Base-by-base conservation (phyloP, 2,113 vertebrate species). In the Periophthalmodon schlosseri region DNA sequence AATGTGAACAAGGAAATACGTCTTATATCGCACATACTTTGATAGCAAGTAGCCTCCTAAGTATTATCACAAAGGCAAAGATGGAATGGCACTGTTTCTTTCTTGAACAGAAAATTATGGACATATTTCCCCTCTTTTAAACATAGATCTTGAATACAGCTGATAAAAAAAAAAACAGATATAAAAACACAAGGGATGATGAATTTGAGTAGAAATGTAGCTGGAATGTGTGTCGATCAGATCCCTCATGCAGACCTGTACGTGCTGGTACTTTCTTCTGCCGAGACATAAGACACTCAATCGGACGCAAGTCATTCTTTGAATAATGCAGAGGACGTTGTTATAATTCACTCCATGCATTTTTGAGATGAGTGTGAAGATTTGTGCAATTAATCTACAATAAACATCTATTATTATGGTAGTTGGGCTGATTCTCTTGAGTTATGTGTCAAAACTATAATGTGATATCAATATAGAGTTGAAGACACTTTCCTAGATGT, bases 201-300 rank as follows among this genome's bases (percentile, higher is more conserved):
- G 23, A 64, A 75, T 60, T 68, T 73, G 58, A 71, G 63, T 70
- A 80, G 57, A 68, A 68, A 67, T 63, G 60, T 63, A 16, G 79
- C 87, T 88, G 70, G 85, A 75, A 86, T 74, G 61, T 21, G 0
- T 84, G 39, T 69, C 67, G 39, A 64, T 78, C 82, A 52, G 24
- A 82, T 63, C 74, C 74, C 50, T n/a, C 2, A 16, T 34, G 44
- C 2, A 50, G 76, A 28, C 70, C 23, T 24, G 0, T 18, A 52
- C 44, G 33, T 47, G 36, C 65, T 11, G 21, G 23, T 24, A 24
- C 57, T 60, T 60, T 60, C 57, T 15, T 60, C 57, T 60, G 57
- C 23, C 8, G 23, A 60, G 57, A 60, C 54, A 57, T 23, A n/a
- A 57, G 54, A 57, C 24, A 18, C 14, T 33, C 24, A 18, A 63